phyloP scores from a whole-genome alignment of 2,797 vertebrate genomes.

The Galago senegalensis region DNA sequence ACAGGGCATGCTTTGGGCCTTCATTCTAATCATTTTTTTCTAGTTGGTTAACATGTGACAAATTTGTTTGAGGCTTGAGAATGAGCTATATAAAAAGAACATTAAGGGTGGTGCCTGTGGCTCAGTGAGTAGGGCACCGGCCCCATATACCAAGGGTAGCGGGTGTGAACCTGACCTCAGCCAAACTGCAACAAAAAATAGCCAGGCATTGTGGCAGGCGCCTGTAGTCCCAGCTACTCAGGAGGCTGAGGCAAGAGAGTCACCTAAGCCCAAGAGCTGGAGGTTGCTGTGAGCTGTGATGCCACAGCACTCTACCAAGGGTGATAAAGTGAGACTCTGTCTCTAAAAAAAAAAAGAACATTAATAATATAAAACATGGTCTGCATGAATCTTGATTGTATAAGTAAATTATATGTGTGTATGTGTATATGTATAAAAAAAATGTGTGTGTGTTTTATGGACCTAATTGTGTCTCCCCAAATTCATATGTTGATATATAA shows the following conservation, averaged over 20 bases:
- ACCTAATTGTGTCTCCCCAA: neutral
- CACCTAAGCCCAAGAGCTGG: too few species aligned
- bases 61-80: neutral
- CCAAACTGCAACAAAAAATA: too few species aligned
- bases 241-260: too few species aligned
- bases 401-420: neutral
- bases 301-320: too few species aligned
- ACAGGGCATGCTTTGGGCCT: neutral
- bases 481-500: neutral
- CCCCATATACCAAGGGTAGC: too few species aligned
- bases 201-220: too few species aligned
- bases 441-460: neutral
- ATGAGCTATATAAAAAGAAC: neutral
- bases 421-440: neutral
- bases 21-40: neutral
- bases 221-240: too few species aligned
- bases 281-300: too few species aligned
- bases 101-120: neutral
- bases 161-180: too few species aligned
- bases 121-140: too few species aligned
- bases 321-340: too few species aligned
- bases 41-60: neutral
- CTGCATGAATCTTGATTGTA: neutral
- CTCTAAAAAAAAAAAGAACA: neutral
- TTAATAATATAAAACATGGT: neutral